Evolutionary conservation across 2,888 invertebrate genomes (phyloP), one percentile per base, ranked within the genome.

Genomic region (Lasioglossum figueresi): DNA sequence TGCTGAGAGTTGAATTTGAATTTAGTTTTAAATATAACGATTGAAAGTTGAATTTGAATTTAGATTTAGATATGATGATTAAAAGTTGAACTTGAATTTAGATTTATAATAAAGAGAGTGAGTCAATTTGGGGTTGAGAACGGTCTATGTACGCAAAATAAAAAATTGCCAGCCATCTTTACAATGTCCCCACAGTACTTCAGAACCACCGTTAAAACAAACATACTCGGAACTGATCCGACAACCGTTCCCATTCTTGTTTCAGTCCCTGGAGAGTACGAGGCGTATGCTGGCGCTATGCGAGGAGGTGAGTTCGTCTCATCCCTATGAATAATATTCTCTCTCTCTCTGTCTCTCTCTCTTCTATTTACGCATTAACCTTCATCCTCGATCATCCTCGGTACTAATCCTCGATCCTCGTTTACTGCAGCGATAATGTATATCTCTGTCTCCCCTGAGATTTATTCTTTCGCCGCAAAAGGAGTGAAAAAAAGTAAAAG

Each of bases 241-340:
- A 31, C 63, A 31, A 37, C 34, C 19, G 68, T 40, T 2, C 5
- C 14, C 12, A 0, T 83, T 82, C 40, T 23, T 95, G 94, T 97
- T 97, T 95, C 96, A 98, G 98, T 98, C 98, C 77, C 95, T 98
- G 97, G 98, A 98, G 95, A 98, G 98, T 94, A 98, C 98, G 89
- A 96, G 98, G 94, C 98, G 98, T 93, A 98, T 98, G 98, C 96
- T 98, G 96, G 96, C 97, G 92, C 96, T 98, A 95, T 98, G 98
- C 95, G 98, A 98, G 96, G 98, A 98, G 98, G 98, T 98, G 96
- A 97, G 97, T 95, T 93, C 90, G 78, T 86, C 85, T 79, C 43
- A 59, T 86, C 83, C 86, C 75, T 84, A 79, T 82, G 45, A 82
- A 79, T 72, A 52, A 63, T 75, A n/a, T 72, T 48, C 76, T 76